Base-by-base conservation (phyloP, 2,888 invertebrate genomes). In the Bembecia ichneumoniformis region DNA sequence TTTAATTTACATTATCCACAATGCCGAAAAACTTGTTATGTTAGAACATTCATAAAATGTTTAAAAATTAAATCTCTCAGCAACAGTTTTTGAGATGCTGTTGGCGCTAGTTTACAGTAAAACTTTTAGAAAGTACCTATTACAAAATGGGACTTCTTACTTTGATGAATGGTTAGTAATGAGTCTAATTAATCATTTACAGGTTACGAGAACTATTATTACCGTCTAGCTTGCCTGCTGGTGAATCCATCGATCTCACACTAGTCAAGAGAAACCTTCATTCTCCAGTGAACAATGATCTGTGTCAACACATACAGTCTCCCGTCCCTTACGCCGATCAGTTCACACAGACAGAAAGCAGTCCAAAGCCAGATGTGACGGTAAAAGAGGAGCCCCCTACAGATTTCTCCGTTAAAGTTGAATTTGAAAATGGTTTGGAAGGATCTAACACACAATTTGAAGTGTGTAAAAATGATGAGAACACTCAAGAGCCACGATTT, bases 341-440 rank as follows among this genome's bases (percentile, higher is more conserved):
- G 40, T 40, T 74, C 48, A 81, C 82, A 1, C 83, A 82, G 57
- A 83, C 82, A 0, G 76, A 78, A 1, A 46, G 10, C n/a, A 10
- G 1, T 28, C 46, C 0, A 15, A 9, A 28, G 4, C 34, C 17
- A 11, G 9, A 49, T 7, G 49, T 67, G 0, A 58, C 64, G 51
- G 59, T 81, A 3, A 79, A 82, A 59, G 58, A 68, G 20, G 82
- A 84, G 58, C 75, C 74, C 0, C 48, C 57, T 3, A 52, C 66
- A 3, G 56, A 52, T 0, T 40, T 62, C 16, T 55, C 59, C 1
- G 58, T 82, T 14, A 82, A 82, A 55, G 62, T 67, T 43, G 82
- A 82, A 55, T 62, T 67, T 36, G 81, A 82, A 55, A 60, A 58
- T 1, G 9, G 7, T 9, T 28, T 9, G 4, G 28, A 28, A 40